A percentile compares a stretch with the other conserved stretches of the same genome.
phyloP scores from a whole-genome alignment of 2,797 vertebrate species.

The Peromyscus eremicus region DNA sequence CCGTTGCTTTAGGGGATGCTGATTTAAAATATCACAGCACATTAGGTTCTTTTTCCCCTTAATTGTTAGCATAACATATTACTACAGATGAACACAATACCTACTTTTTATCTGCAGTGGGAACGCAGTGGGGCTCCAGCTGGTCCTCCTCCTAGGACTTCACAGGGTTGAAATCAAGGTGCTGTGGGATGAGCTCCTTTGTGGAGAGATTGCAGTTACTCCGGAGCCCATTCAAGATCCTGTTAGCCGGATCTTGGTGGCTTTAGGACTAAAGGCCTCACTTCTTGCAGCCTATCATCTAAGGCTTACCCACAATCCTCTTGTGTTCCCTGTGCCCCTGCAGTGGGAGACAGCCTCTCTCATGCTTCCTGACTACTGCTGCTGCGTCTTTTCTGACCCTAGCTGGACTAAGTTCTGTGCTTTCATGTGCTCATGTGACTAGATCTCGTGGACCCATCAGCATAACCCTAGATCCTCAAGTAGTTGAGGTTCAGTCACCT shows the following conservation, averaged over 20 bases:
- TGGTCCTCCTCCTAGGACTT: neutral
- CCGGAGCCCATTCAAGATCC: neutral
- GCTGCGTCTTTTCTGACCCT: neutral
- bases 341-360: neutral
- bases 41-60: neutral
- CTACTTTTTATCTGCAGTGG: neutral
- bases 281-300: neutral
- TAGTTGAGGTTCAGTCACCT: neutral
- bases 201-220: neutral
- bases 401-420: neutral
- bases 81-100: neutral
- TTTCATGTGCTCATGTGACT: neutral
- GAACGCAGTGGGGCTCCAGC: too few species aligned
- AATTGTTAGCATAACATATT: neutral
- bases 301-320: neutral
- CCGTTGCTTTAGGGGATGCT: neutral
- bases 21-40: neutral
- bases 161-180: neutral
- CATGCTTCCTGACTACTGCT: neutral
- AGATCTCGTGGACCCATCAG: neutral
- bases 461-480: neutral
- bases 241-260: neutral
- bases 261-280: neutral
- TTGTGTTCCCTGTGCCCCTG: neutral
- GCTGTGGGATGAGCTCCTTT: neutral